phyloP scores from a whole-genome alignment of 2,888 invertebrate genomes.

The Trichacis sp. region DNA sequence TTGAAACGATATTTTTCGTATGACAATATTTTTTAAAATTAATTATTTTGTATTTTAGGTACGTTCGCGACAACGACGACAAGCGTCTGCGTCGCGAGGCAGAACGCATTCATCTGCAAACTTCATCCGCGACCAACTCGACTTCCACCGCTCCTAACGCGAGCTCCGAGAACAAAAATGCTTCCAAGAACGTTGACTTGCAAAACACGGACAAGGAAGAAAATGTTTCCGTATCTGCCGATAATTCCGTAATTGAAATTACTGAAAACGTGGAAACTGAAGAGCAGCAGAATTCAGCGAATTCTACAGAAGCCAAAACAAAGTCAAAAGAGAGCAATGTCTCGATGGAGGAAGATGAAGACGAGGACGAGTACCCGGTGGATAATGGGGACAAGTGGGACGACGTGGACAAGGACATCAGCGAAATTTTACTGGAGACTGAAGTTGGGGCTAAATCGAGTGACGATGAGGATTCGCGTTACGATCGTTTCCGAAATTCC shows the following conservation, averaged over 20 bases:
- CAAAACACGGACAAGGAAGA: constrained; percentile 15
- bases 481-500: constrained; percentile 76
- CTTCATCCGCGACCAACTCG: constrained; percentile 51
- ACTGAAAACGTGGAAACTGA: constrained; percentile 66
- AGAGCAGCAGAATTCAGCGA: constrained; percentile 15
- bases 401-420: constrained; percentile 85
- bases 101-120: constrained; percentile 73
- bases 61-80: constrained; percentile 82
- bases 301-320: constrained; percentile 64
- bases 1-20: neutral
- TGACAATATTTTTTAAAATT: neutral
- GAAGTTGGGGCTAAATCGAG: constrained; percentile 74
- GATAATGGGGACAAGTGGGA: constrained; percentile 81
- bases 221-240: constrained; percentile 16
- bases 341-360: constrained; percentile 71
- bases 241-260: constrained; percentile 20
- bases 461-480: constrained; percentile 77
- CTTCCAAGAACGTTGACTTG: constrained; percentile 44
- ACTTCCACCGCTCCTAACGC: constrained; percentile 45
- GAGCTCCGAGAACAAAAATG: constrained; percentile 45
- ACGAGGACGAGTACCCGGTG: constrained; percentile 62
- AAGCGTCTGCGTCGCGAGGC: constrained; percentile 80
- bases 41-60: constrained; percentile 59
- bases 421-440: constrained; percentile 78
- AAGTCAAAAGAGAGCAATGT: constrained; percentile 73